phyloP scores from a whole-genome alignment of 2,113 vertebrate genomes.

The Sterrhoptilus dennistouni region DNA sequence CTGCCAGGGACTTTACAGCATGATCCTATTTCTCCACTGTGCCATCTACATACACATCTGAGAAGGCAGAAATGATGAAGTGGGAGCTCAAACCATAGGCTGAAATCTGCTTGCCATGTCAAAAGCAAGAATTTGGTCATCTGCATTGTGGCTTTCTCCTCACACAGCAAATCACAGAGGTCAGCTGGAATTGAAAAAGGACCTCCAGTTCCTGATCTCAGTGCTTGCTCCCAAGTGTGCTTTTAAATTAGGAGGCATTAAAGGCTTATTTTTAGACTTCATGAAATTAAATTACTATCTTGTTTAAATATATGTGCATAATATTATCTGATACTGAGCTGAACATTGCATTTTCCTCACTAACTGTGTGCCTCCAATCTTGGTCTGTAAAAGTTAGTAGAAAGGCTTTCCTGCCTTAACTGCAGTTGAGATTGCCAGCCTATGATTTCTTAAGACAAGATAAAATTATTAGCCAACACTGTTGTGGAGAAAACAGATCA shows the following conservation, averaged over 20 bases:
- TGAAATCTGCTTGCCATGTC: accelerated
- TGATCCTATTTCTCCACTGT: accelerated
- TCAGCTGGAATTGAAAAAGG: background rate
- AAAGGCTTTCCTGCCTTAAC: background rate
- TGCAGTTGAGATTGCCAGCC: background rate
- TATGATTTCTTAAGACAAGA: background rate
- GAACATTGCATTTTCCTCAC: background rate
- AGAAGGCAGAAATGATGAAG: background rate
- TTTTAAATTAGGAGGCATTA: background rate
- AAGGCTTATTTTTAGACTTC: background rate
- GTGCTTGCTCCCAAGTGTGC: background rate
- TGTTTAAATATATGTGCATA: conserved; percentile 7
- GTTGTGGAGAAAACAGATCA: background rate
- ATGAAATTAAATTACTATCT: background rate
- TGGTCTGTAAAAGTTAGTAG: background rate
- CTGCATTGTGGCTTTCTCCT: background rate
- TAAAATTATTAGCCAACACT: background rate
- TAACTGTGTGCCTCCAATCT: background rate
- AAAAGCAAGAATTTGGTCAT: background rate
- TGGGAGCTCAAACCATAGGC: background rate
- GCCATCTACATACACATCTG: background rate
- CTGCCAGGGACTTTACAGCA: background rate
- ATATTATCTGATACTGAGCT: background rate
- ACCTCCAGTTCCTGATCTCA: background rate
- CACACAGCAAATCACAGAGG: background rate